phyloP scores from a whole-genome alignment of 1,140 invertebrate genomes.

The Bicyclus anynana region DNA sequence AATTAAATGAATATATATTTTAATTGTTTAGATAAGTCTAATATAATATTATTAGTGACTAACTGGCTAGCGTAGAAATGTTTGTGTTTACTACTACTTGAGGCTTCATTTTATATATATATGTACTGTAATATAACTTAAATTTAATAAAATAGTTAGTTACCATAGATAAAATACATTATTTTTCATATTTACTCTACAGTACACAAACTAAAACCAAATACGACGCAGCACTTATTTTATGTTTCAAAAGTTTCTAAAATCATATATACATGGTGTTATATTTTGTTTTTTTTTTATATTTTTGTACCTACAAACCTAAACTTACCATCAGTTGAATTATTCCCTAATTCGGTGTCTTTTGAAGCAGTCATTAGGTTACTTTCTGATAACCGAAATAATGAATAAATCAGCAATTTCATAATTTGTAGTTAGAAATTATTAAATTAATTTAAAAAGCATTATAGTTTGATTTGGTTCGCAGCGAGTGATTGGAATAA shows the following conservation, averaged over 20 bases:
- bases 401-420: too few species aligned
- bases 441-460: too few species aligned
- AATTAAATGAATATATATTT: neutral
- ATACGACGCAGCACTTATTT: neutral
- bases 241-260: too few species aligned
- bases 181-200: neutral
- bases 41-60: neutral
- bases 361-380: too few species aligned
- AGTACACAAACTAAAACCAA: neutral
- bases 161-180: slow-evolving; percentile 24
- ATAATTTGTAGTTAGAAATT: too few species aligned
- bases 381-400: too few species aligned
- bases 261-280: neutral
- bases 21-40: neutral
- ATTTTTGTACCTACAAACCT: neutral
- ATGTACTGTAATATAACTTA: neutral
- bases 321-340: too few species aligned
- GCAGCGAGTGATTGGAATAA: too few species aligned
- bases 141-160: slow-evolving; percentile 11
- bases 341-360: too few species aligned
- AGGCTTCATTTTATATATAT: slow-evolving; percentile 15
- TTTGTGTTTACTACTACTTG: slow-evolving; percentile 12
- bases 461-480: too few species aligned
- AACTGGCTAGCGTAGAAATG: neutral
- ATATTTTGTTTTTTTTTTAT: neutral